Evolutionary conservation across 35 echinoderm and acorn worm genomes (phyloP).

Genomic region (Strongylocentrotus purpuratus): DNA sequence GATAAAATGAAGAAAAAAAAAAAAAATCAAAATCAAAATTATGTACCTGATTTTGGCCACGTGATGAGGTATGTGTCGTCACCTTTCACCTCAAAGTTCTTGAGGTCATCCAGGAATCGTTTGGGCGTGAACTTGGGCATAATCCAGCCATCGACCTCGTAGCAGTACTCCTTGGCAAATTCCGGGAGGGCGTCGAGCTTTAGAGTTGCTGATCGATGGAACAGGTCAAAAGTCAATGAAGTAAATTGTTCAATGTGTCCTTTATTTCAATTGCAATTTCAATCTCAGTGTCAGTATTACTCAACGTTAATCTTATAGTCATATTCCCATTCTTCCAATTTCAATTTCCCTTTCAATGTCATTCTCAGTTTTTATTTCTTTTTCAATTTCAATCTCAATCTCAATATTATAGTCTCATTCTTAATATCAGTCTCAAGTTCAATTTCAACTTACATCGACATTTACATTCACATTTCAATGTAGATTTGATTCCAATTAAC

Average conservation of each 20-base stretch:
- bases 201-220: neutral
- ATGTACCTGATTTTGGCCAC: slow-evolving; percentile 45
- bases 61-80: slow-evolving; percentile 51
- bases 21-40: neutral
- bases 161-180: slow-evolving; percentile 20
- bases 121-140: slow-evolving; percentile 25
- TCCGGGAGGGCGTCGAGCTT: slow-evolving; percentile 10
- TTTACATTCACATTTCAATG: too few relatives aligned
- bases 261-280: neutral
- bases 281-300: too few relatives aligned
- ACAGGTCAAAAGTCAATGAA: neutral
- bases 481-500: too few relatives aligned
- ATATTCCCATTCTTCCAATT: too few relatives aligned
- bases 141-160: slow-evolving; percentile 36
- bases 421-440: too few relatives aligned
- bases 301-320: too few relatives aligned
- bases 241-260: neutral
- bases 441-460: too few relatives aligned
- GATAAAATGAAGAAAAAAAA: too few relatives aligned
- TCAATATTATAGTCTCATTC: too few relatives aligned
- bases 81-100: slow-evolving; percentile 1
- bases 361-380: too few relatives aligned
- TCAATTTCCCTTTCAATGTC: too few relatives aligned
- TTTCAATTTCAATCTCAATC: too few relatives aligned
- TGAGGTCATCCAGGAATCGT: neutral